A percentile compares a stretch with the other conserved stretches of the same genome.
Evolutionary conservation across 2,888 invertebrate genomes (phyloP).

Genomic region (Hyles lineata): DNA sequence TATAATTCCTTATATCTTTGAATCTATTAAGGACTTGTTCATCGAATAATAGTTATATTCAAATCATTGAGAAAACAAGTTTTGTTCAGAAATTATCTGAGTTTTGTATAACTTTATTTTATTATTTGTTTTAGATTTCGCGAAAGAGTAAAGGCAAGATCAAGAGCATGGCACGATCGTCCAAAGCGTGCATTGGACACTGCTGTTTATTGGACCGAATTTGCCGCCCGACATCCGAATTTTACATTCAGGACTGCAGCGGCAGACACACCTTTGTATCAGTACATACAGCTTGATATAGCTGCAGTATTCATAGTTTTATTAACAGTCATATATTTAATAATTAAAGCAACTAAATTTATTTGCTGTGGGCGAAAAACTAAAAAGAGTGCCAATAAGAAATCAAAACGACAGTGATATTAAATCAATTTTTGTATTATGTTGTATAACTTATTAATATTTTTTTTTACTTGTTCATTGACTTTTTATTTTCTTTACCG

Average conservation of each 20-base stretch:
- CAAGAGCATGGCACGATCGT: slow-evolving; percentile 84
- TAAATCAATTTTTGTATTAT: background rate
- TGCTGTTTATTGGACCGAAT: slow-evolving; percentile 87
- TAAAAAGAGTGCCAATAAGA: slow-evolving; percentile 39
- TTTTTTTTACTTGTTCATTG: background rate
- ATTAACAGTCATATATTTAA: slow-evolving; percentile 40
- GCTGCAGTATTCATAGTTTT: slow-evolving; percentile 43
- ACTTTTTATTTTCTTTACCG: background rate
- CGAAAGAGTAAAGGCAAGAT: slow-evolving; percentile 74
- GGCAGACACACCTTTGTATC: slow-evolving; percentile 82
- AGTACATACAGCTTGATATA: slow-evolving; percentile 76
- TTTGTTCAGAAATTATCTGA: too few species aligned
- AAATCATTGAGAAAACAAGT: too few species aligned
- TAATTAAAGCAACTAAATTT: slow-evolving; percentile 38
- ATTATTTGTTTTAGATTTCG: slow-evolving; percentile 62
- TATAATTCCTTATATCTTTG: too few species aligned
- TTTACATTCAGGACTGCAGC: slow-evolving; percentile 78
- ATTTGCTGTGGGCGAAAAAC: slow-evolving; percentile 41
- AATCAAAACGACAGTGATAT: slow-evolving; percentile 44
- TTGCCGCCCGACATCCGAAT: slow-evolving; percentile 82
- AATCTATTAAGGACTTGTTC: too few species aligned
- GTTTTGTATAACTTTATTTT: too few species aligned
- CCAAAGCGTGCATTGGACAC: slow-evolving; percentile 85
- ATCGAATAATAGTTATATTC: too few species aligned
- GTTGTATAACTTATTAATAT: background rate